Evolutionary conservation across 2,888 invertebrate genomes (phyloP).

Genomic region (Rotaria sp.): DNA sequence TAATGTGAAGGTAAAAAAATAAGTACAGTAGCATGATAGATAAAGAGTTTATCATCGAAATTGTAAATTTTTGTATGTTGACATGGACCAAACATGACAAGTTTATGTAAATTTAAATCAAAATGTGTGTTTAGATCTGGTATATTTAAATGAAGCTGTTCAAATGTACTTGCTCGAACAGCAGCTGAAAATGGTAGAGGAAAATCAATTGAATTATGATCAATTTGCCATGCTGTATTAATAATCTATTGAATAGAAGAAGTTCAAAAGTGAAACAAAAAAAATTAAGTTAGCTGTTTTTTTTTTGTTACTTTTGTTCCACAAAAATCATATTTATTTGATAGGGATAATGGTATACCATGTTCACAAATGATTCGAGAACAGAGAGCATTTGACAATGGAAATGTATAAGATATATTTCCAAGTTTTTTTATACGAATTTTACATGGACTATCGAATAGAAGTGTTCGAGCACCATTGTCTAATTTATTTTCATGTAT

Average conservation of each 20-base stretch:
- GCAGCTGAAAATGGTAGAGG: not conserved
- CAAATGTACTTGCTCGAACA: not conserved
- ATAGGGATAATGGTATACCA: not conserved
- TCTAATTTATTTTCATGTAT: constrained; percentile 4
- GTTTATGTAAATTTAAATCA: not conserved
- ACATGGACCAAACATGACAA: not conserved
- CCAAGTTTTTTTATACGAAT: not conserved
- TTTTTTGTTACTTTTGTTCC: not conserved
- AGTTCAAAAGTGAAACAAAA: too few relatives aligned
- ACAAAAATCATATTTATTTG: not conserved
- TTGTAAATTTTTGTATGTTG: not conserved
- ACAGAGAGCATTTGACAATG: not conserved
- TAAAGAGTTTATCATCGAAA: not conserved
- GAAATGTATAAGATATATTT: not conserved
- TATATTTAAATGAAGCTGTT: not conserved
- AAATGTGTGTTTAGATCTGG: not conserved
- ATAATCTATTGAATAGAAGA: not conserved
- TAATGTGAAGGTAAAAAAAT: not conserved
- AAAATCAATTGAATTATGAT: not conserved
- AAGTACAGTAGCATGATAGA: not conserved
- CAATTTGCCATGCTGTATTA: not conserved
- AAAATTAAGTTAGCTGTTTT: not conserved
- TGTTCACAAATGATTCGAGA: constrained; percentile 2
- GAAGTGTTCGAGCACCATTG: not conserved
- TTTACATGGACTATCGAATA: not conserved